Base-by-base conservation (phyloP, 2,797 vertebrate species). In the Coccyzus lansbergi region DNA sequence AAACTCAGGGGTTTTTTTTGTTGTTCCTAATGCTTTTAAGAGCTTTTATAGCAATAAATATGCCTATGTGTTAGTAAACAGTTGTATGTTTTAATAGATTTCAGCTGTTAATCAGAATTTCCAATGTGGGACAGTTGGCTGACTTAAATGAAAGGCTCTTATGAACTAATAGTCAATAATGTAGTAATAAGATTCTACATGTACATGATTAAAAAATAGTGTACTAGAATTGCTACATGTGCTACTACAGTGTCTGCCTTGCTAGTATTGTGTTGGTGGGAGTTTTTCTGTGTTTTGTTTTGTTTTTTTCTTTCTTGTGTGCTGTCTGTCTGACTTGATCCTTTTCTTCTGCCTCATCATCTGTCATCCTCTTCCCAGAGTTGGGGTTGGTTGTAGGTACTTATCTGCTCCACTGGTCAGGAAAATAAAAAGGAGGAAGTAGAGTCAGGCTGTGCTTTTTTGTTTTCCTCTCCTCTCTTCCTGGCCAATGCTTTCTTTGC, bases 281-380 rank as follows among this genome's bases (percentile, higher is more conserved):
- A 48, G 51, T 24, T 15, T 12, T 40, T 26, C 42, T n/a, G 28
- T n/a, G n/a, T 38, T 38, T 38, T 38, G 38, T 62, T n/a, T n/a
- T 20, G 44, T 25, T 29, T 19, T 36, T 25, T 9, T 29, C 25
- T 21, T 78, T 75, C 40, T 21, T 4, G 4, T 44, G 18, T 72
- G 18, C 18, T 71, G 33, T 74, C 2, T 80, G 4, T 75, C 31
- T 88, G 67, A 20, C 53, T 83, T 92, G 64, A 13, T 59, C 33
- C 33, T 51, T 91, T 78, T 78, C 38, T 85, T 90, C 56, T 83
- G 33, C 56, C 56, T 80, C 48, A 85, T 31, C 62, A 55, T 74
- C 82, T 79, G 49, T 68, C 42, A 56, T 88, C 67, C 17, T 70
- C 28, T 80, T 24, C 34, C 28, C 48, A 51, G 74, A 65, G 63